Conservation (phyloP, 2,113 vertebrate species). For the Speoplatyrhinus poulsoni region DNA sequence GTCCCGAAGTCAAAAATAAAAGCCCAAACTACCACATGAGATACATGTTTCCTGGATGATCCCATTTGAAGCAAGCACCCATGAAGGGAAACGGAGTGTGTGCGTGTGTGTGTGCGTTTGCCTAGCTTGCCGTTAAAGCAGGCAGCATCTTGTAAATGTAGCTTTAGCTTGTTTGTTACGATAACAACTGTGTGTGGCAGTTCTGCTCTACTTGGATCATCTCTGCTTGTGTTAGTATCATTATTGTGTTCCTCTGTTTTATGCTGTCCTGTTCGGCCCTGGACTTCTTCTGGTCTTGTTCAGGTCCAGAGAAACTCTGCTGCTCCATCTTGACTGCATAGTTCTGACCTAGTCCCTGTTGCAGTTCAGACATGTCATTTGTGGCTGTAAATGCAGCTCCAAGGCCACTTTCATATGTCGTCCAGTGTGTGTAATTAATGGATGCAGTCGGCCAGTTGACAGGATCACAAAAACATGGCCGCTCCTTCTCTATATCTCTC, state of each 20-base stretch:
- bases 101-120: not conserved
- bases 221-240: not conserved
- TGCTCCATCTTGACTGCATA: not conserved
- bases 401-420: slow-evolving; percentile 9
- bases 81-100: slow-evolving; percentile 23
- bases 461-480: slow-evolving; percentile 29
- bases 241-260: not conserved
- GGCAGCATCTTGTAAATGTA: not conserved
- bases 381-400: slow-evolving; percentile 3
- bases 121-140: not conserved
- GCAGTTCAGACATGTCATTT: slow-evolving; percentile 9
- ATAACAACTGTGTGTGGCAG: not conserved
- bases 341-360: slow-evolving; percentile 12
- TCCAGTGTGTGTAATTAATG: slow-evolving; percentile 50
- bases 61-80: slow-evolving; percentile 19
- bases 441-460: slow-evolving; percentile 26
- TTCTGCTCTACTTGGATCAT: not conserved
- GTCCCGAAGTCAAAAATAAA: slow-evolving; percentile 53
- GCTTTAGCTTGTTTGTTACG: not conserved
- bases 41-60: slow-evolving; percentile 44
- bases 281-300: not conserved
- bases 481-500: slow-evolving; percentile 39
- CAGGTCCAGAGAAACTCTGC: not conserved
- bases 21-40: slow-evolving; percentile 42
- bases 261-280: not conserved